A percentile compares a stretch with the other conserved stretches of the same genome.
Evolutionary conservation across 2,113 vertebrate species (phyloP).

Genomic region (Romanogobio albipinnatus): DNA sequence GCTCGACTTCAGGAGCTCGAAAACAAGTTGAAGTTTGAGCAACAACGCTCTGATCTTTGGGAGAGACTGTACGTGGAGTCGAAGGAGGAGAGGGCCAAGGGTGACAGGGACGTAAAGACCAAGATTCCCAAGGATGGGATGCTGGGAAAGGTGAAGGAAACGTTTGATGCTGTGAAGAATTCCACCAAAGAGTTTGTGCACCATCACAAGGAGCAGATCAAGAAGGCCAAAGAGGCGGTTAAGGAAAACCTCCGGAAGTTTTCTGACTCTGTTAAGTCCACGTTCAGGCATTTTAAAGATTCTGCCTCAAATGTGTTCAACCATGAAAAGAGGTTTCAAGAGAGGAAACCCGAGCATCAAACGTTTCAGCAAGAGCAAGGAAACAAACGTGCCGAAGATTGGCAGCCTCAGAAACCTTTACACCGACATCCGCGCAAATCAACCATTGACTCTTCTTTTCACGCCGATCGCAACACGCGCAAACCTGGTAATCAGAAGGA

Average conservation of each 20-base stretch:
- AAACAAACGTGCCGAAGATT: constrained; percentile 63
- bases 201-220: constrained; percentile 97
- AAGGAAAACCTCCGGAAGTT: constrained; percentile 96
- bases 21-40: constrained; percentile 89
- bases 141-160: constrained; percentile 89
- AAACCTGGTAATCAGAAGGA: constrained; percentile 67
- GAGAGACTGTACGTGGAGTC: constrained; percentile 92
- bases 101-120: constrained; percentile 75
- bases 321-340: constrained; percentile 66
- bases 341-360: constrained; percentile 65
- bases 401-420: constrained; percentile 65
- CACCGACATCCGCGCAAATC: constrained; percentile 65
- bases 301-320: constrained; percentile 86
- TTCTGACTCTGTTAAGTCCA: constrained; percentile 94
- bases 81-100: constrained; percentile 80
- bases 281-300: constrained; percentile 92
- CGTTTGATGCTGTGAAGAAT: constrained; percentile 96
- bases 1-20: constrained; percentile 83
- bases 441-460: constrained; percentile 60
- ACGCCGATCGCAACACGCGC: constrained; percentile 66
- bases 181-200: constrained; percentile 96
- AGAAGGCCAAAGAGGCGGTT: constrained; percentile 95
- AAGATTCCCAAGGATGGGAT: constrained; percentile 83
- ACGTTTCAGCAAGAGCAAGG: constrained; percentile 63
- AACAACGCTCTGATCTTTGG: constrained; percentile 96